A percentile compares a stretch with the other conserved stretches of the same genome.
phyloP scores from a whole-genome alignment of 2,888 invertebrate genomes.

The Tanytarsus gracilentus region DNA sequence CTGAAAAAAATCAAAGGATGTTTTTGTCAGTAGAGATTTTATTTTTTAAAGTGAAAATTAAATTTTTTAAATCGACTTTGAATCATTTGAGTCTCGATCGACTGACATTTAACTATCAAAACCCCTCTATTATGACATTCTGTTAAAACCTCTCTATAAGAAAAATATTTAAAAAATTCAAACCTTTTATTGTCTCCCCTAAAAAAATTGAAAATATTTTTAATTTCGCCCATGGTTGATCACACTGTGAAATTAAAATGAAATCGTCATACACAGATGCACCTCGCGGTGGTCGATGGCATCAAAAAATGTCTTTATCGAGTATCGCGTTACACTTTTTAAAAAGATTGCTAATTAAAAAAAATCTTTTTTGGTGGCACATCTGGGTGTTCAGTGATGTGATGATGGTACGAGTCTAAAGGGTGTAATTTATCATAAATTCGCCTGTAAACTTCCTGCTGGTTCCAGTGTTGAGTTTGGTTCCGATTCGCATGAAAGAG shows the following conservation, averaged over 20 bases:
- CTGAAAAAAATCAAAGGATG: too few species aligned
- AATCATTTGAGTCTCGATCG: neutral
- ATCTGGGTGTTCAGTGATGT: too few species aligned
- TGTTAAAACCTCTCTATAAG: too few species aligned
- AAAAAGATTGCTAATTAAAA: constrained; percentile 21
- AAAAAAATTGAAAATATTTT: neutral
- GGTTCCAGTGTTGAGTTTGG: constrained; percentile 22
- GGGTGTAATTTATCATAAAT: neutral
- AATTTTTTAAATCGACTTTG: neutral
- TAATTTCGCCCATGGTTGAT: neutral
- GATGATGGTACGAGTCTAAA: too few species aligned
- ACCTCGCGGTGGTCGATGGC: constrained; percentile 2
- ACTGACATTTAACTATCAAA: too few species aligned
- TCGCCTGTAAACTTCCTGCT: constrained; percentile 24
- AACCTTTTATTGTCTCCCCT: too few species aligned
- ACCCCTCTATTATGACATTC: too few species aligned
- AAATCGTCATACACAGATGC: neutral
- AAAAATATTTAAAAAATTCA: too few species aligned
- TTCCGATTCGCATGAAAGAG: too few species aligned
- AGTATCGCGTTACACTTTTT: neutral
- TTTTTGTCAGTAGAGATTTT: neutral
- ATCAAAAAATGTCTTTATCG: neutral
- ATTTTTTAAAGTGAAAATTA: neutral
- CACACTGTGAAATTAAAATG: neutral
- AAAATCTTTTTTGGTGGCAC: constrained; percentile 26